Evolutionary conservation across 1,140 invertebrate genomes (phyloP), one percentile per base, ranked within the genome.

Genomic region (Drosophila nikananu): DNA sequence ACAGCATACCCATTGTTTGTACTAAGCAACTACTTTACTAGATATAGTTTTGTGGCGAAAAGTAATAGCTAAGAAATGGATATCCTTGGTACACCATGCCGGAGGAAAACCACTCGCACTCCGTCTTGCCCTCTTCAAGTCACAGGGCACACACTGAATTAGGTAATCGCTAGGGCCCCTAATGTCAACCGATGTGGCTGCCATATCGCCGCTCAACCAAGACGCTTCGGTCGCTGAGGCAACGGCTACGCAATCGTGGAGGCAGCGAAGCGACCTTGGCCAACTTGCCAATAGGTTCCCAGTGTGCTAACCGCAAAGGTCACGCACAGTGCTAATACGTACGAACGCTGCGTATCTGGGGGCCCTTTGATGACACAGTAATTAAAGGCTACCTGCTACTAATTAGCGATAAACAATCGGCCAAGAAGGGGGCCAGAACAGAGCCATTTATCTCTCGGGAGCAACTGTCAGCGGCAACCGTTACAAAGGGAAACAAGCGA

Each of bases 201-300:
- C 41, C 65, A 72, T 63, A 63, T 65, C 81, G 72, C 66, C 72
- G 81, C 80, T 80, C 72, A 89, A 83, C 67, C 83, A 83, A 81
- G 68, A 80, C 84, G 51, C 57, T 57, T 75, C 79, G 68, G 52
- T 73, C 57, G 54, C 77, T 57, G 51, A 46, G 70, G 73, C 64
- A 81, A 65, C 41, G 19, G 54, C 64, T 62, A 60, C 64, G 41
- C 57, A 62, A 44, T 62, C 27, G 48, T 41, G 48, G 44, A 37
- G 25, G 65, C 65, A 39, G 23, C 17, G 35, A 46, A 30, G 5
- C 52, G 74, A 59, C 84, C 84, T 87, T 87, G 84, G 79, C 84
- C 84, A 89, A 87, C 81, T 63, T 87, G 84, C 73, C 84, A 78
- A 84, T 87, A 77, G 59, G 46, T 74, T 83, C 54, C 55, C 74